phyloP scores from a whole-genome alignment of 1,140 invertebrate species.

The Eufriesea mexicana region DNA sequence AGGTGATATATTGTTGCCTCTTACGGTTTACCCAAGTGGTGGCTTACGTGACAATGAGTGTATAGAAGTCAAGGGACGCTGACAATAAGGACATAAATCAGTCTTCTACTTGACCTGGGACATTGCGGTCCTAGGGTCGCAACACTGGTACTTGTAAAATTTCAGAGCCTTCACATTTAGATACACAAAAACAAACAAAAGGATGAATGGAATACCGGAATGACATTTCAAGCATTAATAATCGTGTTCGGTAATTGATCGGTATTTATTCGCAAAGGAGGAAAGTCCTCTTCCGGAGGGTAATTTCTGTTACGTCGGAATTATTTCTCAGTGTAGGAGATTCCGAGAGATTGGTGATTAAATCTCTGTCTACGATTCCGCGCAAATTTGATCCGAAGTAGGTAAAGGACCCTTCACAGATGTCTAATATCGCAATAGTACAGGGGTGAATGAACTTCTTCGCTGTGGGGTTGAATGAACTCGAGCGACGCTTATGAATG shows the following conservation, averaged over 20 bases:
- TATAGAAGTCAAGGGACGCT: no score
- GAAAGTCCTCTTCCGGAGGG: not conserved
- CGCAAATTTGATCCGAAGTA: slow-evolving; percentile 17
- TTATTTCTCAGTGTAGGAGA: not conserved
- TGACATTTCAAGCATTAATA: no score
- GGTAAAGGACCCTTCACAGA: not conserved
- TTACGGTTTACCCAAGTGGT: no score
- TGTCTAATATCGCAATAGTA: slow-evolving; percentile 19
- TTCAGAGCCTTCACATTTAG: no score
- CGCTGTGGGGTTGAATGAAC: slow-evolving; percentile 4
- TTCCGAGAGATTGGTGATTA: not conserved
- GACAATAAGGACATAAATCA: no score
- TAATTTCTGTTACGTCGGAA: not conserved
- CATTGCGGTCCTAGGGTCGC: no score
- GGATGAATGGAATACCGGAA: no score
- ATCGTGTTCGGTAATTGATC: not conserved
- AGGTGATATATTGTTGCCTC: no score
- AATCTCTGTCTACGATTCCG: slow-evolving; percentile 3
- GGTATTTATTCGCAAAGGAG: not conserved
- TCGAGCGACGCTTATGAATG: not conserved
- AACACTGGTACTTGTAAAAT: no score
- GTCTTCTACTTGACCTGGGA: no score
- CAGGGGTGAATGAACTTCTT: slow-evolving; percentile 10
- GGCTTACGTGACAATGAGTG: no score
- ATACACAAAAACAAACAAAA: no score